Evolutionary conservation across 1,140 invertebrate species (phyloP).

Genomic region (Megathymus violae): DNA sequence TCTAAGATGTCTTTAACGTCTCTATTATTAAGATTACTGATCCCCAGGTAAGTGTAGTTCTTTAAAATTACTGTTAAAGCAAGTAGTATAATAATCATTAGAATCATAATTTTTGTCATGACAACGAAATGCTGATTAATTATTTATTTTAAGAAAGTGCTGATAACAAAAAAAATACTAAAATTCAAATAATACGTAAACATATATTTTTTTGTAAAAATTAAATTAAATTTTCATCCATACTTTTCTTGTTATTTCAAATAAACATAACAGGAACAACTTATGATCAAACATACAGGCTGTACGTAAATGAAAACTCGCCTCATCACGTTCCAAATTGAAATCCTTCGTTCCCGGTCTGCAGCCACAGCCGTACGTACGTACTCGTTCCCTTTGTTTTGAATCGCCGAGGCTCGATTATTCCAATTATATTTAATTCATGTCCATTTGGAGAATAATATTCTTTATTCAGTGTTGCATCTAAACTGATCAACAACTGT

Average conservation of each 20-base stretch:
- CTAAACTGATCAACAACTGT: not conserved
- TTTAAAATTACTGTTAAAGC: no score
- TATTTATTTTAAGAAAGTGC: no score
- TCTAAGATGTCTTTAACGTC: no score
- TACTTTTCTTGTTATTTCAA: not conserved
- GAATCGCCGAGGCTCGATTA: constrained; percentile 75
- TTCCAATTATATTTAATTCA: constrained; percentile 82
- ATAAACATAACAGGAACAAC: not conserved
- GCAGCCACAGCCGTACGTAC: constrained; percentile 58
- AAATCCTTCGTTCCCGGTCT: constrained; percentile 72
- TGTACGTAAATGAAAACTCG: constrained; percentile 70
- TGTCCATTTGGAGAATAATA: constrained; percentile 73
- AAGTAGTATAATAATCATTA: no score
- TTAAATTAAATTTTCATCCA: not conserved
- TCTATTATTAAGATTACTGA: no score
- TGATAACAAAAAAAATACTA: no score
- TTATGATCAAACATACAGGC: constrained; percentile 31
- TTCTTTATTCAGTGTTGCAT: constrained; percentile 25
- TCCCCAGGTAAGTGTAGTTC: no score
- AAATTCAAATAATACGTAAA: no score
- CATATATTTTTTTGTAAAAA: no score
- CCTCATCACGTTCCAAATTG: constrained; percentile 82
- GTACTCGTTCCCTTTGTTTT: constrained; percentile 74
- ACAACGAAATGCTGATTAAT: no score
- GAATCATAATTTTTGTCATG: no score